A percentile compares a stretch with the other conserved stretches of the same genome.
Evolutionary conservation across 2,888 invertebrate genomes (phyloP).

Genomic region (Cheilosia impressa): DNA sequence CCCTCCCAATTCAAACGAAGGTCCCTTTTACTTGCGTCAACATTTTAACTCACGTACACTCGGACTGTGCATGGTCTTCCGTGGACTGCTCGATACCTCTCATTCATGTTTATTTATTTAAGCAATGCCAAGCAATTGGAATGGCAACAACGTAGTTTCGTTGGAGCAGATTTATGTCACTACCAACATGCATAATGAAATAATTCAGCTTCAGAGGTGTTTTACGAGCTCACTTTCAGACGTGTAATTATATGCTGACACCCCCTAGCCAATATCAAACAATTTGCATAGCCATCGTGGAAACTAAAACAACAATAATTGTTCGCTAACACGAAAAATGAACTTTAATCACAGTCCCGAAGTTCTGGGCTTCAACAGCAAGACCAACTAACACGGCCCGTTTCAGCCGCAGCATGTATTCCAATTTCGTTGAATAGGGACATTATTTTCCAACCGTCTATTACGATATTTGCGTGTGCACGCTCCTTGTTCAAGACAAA

Average conservation of each 20-base stretch:
- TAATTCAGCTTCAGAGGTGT: constrained; percentile 37
- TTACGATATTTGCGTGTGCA: constrained; percentile 47
- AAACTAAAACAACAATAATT: constrained; percentile 49
- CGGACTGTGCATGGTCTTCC: too few relatives aligned
- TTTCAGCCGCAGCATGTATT: neutral
- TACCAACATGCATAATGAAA: neutral
- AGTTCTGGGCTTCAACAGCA: neutral
- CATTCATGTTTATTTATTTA: too few relatives aligned
- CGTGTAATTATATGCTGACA: constrained; percentile 17
- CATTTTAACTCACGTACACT: too few relatives aligned
- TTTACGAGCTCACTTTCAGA: constrained; percentile 28
- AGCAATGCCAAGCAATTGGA: too few relatives aligned
- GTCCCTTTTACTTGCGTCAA: too few relatives aligned
- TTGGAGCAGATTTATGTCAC: neutral
- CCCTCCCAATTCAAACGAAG: too few relatives aligned
- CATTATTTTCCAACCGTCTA: constrained; percentile 17
- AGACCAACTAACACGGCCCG: too few relatives aligned
- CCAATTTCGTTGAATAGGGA: neutral
- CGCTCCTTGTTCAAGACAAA: constrained; percentile 17
- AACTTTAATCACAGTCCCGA: constrained; percentile 45
- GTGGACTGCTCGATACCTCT: too few relatives aligned
- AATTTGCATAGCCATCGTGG: constrained; percentile 20
- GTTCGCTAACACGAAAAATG: constrained; percentile 52
- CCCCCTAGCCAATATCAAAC: constrained; percentile 32
- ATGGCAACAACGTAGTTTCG: too few relatives aligned